phyloP scores from a whole-genome alignment of 2,113 vertebrate genomes.

The Mirza zaza region DNA sequence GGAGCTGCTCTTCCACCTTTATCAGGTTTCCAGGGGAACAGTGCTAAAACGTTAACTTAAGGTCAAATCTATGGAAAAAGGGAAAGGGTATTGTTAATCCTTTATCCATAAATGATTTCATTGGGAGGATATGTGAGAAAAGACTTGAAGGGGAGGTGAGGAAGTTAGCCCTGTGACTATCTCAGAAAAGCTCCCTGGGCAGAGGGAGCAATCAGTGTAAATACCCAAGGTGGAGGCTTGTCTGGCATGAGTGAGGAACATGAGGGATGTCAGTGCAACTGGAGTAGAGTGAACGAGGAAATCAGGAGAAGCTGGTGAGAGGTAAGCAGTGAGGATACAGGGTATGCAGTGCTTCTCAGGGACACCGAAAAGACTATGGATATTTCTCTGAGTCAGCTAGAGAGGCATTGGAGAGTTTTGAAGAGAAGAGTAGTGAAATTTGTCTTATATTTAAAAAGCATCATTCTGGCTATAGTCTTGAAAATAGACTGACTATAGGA shows the following conservation, averaged over 20 bases:
- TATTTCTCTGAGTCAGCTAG: not conserved
- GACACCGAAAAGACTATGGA: not conserved
- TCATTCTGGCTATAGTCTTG: not conserved
- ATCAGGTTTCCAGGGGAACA: slow-evolving; percentile 38
- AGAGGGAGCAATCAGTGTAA: not conserved
- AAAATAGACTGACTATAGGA: not conserved
- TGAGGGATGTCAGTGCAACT: no score
- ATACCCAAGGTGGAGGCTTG: not conserved
- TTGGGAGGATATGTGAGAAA: not conserved
- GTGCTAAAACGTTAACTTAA: slow-evolving; percentile 13
- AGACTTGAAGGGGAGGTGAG: not conserved
- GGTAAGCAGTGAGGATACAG: not conserved
- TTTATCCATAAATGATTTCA: not conserved
- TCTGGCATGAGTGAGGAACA: not conserved
- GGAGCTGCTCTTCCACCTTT: not conserved
- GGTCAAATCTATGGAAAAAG: not conserved
- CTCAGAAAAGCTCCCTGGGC: not conserved
- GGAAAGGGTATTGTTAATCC: not conserved
- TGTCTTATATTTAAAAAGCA: not conserved
- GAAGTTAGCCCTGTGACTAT: not conserved
- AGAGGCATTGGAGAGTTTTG: not conserved
- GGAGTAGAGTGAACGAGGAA: not conserved
- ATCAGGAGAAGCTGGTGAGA: not conserved
- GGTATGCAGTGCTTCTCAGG: not conserved
- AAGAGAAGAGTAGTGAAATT: not conserved